Evolutionary conservation across 2,797 vertebrate species (phyloP).

Genomic region (Argya squamiceps): DNA sequence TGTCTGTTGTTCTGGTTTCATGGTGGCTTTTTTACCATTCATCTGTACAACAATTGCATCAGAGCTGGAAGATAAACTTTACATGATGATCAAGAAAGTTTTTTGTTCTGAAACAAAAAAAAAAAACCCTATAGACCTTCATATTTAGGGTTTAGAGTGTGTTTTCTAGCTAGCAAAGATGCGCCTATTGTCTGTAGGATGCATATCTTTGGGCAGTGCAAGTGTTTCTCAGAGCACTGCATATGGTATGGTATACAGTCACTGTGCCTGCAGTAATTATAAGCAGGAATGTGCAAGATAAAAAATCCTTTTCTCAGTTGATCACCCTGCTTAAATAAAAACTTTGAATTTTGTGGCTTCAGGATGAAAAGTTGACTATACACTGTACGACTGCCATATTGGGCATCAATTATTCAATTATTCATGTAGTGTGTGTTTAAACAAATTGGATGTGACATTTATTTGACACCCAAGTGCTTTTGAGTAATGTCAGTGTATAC

Average conservation of each 20-base stretch:
- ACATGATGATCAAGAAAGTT: neutral
- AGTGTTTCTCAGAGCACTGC: neutral
- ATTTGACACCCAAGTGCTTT: slow-evolving; percentile 72
- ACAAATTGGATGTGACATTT: slow-evolving; percentile 74
- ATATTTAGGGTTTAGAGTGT: neutral
- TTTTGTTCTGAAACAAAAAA: neutral
- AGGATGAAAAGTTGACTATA: slow-evolving; percentile 13
- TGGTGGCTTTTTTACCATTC: neutral
- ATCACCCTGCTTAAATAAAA: neutral
- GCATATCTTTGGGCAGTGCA: neutral
- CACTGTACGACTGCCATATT: slow-evolving; percentile 45
- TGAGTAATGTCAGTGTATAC: slow-evolving; percentile 58
- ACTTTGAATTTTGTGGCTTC: slow-evolving; percentile 15
- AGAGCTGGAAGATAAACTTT: neutral
- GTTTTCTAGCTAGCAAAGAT: neutral
- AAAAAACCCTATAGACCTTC: neutral
- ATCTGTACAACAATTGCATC: neutral
- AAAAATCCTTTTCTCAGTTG: neutral
- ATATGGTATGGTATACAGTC: neutral
- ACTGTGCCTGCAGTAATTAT: neutral
- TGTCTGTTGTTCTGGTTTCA: fast-evolving
- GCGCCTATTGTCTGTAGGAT: neutral
- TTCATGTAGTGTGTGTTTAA: slow-evolving; percentile 75
- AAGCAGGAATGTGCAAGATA: neutral
- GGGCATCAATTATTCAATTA: slow-evolving; percentile 80